These are phyloP conservation scores for Gymnothorax reevesii DNA, from an alignment of 2,797 vertebrate species.

Conservation along the genomic window DNA sequence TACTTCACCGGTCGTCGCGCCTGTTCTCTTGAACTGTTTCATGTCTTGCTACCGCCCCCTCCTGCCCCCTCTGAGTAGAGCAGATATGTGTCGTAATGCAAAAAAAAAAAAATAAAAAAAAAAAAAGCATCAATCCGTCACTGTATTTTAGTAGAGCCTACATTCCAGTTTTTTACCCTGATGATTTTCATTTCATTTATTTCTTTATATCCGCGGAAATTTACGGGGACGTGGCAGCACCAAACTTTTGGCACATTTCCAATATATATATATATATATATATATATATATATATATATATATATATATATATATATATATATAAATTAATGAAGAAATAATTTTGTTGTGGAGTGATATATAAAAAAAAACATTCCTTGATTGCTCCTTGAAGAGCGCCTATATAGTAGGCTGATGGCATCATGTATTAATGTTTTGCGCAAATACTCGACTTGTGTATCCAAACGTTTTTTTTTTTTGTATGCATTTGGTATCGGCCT, in stretches of 20 bases:
- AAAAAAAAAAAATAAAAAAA: no score
- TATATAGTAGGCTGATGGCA: not conserved
- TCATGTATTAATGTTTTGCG: not conserved
- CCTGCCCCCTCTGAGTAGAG: slow-evolving; percentile 38
- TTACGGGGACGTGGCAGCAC: not conserved
- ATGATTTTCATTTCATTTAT: not conserved
- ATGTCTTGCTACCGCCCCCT: slow-evolving; percentile 58
- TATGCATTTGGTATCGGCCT: not conserved
- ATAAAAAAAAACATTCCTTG: no score
- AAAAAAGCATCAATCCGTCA: not conserved
- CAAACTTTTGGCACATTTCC: no score
- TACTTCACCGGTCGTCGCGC: slow-evolving; percentile 20
- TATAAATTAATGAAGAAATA: no score
- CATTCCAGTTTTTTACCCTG: not conserved
- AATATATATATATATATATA: no score
- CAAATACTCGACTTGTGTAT: not conserved
- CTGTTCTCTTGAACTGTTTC: slow-evolving; percentile 36
- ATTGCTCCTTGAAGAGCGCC: no score
- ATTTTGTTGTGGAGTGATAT: no score
- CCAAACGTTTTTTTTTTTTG: not conserved
- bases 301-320: no score
- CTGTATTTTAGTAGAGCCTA: not conserved
- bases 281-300: no score
- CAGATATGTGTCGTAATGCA: not conserved
- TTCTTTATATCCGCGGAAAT: not conserved